Evolutionary conservation across 2,888 invertebrate genomes (phyloP).

Genomic region (Dynastes hyllus): DNA sequence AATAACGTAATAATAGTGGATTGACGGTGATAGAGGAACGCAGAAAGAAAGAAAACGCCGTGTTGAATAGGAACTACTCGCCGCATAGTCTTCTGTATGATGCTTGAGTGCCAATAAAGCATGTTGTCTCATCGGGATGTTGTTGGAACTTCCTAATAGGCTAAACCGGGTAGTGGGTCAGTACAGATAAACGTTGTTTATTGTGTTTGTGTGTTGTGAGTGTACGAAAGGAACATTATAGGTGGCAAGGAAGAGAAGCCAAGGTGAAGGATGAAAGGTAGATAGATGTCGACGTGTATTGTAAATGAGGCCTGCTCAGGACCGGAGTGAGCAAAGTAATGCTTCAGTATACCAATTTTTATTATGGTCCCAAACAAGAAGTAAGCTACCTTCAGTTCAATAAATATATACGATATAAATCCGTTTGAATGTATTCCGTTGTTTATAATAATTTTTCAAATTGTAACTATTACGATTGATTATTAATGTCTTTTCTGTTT

Average conservation of each 20-base stretch:
- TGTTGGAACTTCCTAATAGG: constrained; percentile 33
- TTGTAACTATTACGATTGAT: too few species aligned
- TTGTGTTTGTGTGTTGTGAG: constrained; percentile 31
- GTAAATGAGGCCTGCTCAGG: constrained; percentile 11
- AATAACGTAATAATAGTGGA: constrained; percentile 22
- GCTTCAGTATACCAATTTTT: too few species aligned
- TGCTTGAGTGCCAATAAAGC: constrained; percentile 26
- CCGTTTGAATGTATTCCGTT: too few species aligned
- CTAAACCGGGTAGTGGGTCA: constrained; percentile 30
- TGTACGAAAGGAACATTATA: constrained; percentile 18
- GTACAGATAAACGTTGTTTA: constrained; percentile 32
- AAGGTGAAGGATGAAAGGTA: constrained; percentile 25
- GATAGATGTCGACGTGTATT: constrained; percentile 28
- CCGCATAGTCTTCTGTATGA: not conserved
- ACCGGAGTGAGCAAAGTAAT: not conserved
- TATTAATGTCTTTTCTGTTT: too few species aligned
- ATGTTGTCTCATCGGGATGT: constrained; percentile 22
- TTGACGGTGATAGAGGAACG: not conserved
- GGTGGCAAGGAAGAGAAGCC: constrained; percentile 22
- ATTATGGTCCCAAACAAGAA: too few species aligned
- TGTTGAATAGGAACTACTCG: not conserved
- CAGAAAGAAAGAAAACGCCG: not conserved
- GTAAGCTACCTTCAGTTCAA: too few species aligned
- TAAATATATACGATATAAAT: too few species aligned
- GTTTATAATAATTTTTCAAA: too few species aligned